Evolutionary conservation across 2,113 vertebrate species (phyloP).

Genomic region (Hassar affinis): DNA sequence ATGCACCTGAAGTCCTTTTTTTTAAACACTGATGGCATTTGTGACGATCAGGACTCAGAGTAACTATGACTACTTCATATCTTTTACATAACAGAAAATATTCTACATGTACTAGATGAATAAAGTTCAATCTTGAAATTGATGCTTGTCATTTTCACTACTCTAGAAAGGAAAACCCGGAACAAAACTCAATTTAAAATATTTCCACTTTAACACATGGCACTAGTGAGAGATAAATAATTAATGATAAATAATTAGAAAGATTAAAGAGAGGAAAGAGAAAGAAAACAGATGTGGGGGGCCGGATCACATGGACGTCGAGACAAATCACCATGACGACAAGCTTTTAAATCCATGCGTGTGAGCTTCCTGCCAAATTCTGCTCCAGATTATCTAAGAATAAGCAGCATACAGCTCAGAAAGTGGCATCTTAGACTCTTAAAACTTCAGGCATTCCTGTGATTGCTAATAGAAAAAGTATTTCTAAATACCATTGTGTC

Average conservation of each 20-base stretch:
- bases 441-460: slow-evolving; percentile 13
- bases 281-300: slow-evolving; percentile 70
- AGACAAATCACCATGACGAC: slow-evolving; percentile 77
- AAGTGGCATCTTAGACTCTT: neutral
- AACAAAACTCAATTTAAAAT: neutral
- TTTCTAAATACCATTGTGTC: neutral
- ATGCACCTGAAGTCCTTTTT: neutral
- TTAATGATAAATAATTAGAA: slow-evolving; percentile 60
- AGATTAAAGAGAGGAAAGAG: slow-evolving; percentile 58
- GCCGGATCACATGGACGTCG: slow-evolving; percentile 69
- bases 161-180: neutral
- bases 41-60: neutral
- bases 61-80: neutral
- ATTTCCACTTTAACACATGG: slow-evolving; percentile 13
- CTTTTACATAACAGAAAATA: neutral
- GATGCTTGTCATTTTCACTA: neutral
- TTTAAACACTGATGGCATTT: slow-evolving; percentile 19
- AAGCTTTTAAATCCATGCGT: slow-evolving; percentile 59
- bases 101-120: neutral
- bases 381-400: slow-evolving; percentile 56
- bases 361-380: slow-evolving; percentile 57
- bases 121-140: neutral
- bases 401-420: slow-evolving; percentile 48
- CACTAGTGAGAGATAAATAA: slow-evolving; percentile 51
- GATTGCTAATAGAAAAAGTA: slow-evolving; percentile 20